Percentiles rank a stretch among this genome's conserved stretches.
Evolutionary conservation across 1,140 invertebrate genomes (phyloP).

Genomic region (Augochlora pura): DNA sequence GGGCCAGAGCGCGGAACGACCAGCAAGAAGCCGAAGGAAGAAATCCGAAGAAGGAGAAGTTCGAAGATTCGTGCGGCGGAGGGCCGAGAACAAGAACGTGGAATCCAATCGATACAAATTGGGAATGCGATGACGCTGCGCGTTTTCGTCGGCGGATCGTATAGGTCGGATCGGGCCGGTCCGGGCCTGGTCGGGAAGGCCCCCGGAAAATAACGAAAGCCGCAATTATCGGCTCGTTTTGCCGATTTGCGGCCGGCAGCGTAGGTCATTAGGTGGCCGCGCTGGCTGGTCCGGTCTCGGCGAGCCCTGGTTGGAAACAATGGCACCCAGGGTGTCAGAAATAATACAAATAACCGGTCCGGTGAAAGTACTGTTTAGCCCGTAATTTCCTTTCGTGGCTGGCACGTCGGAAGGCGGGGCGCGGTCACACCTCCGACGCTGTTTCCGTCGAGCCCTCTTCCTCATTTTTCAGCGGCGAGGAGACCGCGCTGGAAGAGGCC

Average conservation of each 20-base stretch:
- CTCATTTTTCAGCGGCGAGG: constrained; percentile 53
- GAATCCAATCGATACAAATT: constrained; percentile 74
- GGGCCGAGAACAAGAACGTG: constrained; percentile 39
- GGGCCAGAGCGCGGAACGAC: background rate
- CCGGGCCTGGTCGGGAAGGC: background rate
- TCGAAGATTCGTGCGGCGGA: too few relatives aligned
- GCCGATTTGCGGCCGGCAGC: constrained; percentile 59
- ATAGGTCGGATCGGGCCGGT: background rate
- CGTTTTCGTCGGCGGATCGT: constrained; percentile 42
- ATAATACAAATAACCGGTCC: constrained; percentile 70
- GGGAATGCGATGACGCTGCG: constrained; percentile 71
- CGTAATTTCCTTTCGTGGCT: constrained; percentile 68
- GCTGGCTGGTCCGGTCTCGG: background rate
- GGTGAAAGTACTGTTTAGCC: constrained; percentile 65
- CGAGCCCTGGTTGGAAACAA: constrained; percentile 63
- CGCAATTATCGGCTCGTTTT: constrained; percentile 72
- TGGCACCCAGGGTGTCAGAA: constrained; percentile 66
- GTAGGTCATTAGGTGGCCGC: constrained; percentile 56
- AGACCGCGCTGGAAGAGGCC: background rate
- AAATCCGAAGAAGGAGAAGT: too few relatives aligned
- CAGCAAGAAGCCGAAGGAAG: background rate
- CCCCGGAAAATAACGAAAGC: constrained; percentile 70
- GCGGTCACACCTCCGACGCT: constrained; percentile 73
- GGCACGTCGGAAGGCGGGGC: constrained; percentile 67
- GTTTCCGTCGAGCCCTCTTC: constrained; percentile 17